Evolutionary conservation across 2,797 vertebrate species (phyloP), one percentile per base, ranked within the genome.

Genomic region (Cynodonichthys magdalenae): DNA sequence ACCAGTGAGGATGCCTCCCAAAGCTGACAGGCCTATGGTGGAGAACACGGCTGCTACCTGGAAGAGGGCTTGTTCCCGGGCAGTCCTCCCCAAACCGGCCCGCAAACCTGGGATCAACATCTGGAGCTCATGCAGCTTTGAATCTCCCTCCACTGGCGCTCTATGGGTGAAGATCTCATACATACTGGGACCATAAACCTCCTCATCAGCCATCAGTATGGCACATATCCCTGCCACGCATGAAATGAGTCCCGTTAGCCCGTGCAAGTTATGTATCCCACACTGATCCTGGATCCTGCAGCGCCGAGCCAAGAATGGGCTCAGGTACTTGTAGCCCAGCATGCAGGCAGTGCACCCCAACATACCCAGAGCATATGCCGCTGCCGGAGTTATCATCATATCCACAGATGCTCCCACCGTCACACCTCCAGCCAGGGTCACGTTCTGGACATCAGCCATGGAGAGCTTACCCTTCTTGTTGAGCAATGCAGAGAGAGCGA

Each of bases 211-310:
- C 5, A 86, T 28, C 44, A 94, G 78, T 58, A 94, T 74, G n/a
- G 75, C 83, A 28, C 87, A 77, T 1, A 88, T 75, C 0, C 94
- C 94, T 4, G 92, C 94, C 0, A 59, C 18, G 0, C 90, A 88
- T 0, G 94, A 95, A 2, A 94, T 89, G 51, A 94, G 81, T 31
- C 93, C 93, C 0, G 94, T 94, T 51, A 95, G 80, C 9, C 93
- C 93, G 0, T 95, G 94, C 27, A 95, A 90, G 70, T 95, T 96
- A 85, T 95, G 93, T 78, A 94, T 95, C 20, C 94, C 93, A 0
- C 94, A 94, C 65, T 92, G 93, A 82, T 95, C 94, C 48, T 89
- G 93, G 49, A 95, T 86, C 0, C 19, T 27, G 17, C 94, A 36
- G 46, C n/a, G 89, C 6, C 11, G 75, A 0, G 71, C 81, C 78